phyloP scores from a whole-genome alignment of 1,140 invertebrate species.

The Ctenoplectra terminalis region DNA sequence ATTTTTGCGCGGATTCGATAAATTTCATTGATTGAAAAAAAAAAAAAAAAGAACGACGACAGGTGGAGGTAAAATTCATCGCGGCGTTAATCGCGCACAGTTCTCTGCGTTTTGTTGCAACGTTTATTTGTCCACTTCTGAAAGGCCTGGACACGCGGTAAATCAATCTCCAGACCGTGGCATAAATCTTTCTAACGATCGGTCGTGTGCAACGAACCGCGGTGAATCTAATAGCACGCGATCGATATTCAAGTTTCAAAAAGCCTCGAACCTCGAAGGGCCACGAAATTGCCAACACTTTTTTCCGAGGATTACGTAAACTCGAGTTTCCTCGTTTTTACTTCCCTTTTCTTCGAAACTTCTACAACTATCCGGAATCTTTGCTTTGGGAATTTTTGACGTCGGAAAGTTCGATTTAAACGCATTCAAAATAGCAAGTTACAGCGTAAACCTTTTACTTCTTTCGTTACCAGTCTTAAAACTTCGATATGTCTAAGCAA shows the following conservation, averaged over 20 bases:
- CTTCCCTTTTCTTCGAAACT: neutral
- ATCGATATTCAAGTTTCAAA: conserved; percentile 21
- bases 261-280: neutral
- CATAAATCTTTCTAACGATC: conserved; percentile 57
- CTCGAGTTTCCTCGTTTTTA: neutral
- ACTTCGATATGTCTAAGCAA: neutral
- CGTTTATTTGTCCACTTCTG: conserved; percentile 53
- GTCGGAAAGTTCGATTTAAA: neutral
- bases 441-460: conserved; percentile 6
- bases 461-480: no score
- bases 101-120: conserved; percentile 47
- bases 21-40: neutral
- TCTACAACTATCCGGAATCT: neutral
- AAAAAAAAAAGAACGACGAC: neutral
- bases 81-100: conserved; percentile 43
- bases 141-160: conserved; percentile 36
- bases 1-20: neutral
- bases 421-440: neutral
- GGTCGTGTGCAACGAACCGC: conserved; percentile 21
- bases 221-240: conserved; percentile 18
- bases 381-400: conserved; percentile 4
- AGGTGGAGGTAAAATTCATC: conserved; percentile 44
- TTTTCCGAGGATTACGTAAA: conserved; percentile 1
- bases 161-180: conserved; percentile 56
- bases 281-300: neutral